A percentile compares a stretch with the other conserved stretches of the same genome.
These are phyloP conservation scores for Ommatoiulus sabulosus DNA, from an alignment of 2,888 invertebrate species.

Conservation along the genomic window DNA sequence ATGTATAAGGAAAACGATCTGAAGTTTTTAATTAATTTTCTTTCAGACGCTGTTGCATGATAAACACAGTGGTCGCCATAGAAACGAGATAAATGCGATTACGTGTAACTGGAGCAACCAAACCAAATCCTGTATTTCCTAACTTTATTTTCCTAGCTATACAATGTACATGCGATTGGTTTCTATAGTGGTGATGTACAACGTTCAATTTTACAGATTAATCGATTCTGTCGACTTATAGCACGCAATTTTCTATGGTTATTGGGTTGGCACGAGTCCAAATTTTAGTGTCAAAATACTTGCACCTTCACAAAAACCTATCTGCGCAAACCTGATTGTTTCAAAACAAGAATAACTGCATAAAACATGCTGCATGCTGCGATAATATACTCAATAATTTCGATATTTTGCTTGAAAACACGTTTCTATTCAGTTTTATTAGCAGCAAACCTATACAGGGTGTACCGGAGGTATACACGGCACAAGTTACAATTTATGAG, in stretches of 20 bases:
- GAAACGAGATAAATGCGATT: neutral
- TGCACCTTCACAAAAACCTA: neutral
- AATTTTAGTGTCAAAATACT: too few species aligned
- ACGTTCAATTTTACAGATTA: neutral
- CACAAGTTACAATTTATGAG: too few species aligned
- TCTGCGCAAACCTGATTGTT: too few species aligned
- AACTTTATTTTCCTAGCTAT: neutral
- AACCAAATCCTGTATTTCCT: neutral
- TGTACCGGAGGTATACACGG: too few species aligned
- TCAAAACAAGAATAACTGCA: too few species aligned
- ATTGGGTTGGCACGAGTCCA: too few species aligned
- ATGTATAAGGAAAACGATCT: neutral
- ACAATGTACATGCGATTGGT: neutral
- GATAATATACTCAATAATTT: too few species aligned
- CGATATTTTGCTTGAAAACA: too few species aligned
- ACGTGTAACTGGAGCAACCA: neutral
- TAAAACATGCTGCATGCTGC: too few species aligned
- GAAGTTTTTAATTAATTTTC: neutral
- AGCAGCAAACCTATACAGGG: too few species aligned
- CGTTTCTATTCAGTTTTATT: too few species aligned
- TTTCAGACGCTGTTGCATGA: neutral
- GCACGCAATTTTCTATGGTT: too few species aligned
- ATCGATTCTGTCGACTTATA: neutral
- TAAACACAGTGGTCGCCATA: neutral
- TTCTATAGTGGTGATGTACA: neutral